Evolutionary conservation across 2,888 invertebrate genomes (phyloP).

Genomic region (Leucoptera coffeella): DNA sequence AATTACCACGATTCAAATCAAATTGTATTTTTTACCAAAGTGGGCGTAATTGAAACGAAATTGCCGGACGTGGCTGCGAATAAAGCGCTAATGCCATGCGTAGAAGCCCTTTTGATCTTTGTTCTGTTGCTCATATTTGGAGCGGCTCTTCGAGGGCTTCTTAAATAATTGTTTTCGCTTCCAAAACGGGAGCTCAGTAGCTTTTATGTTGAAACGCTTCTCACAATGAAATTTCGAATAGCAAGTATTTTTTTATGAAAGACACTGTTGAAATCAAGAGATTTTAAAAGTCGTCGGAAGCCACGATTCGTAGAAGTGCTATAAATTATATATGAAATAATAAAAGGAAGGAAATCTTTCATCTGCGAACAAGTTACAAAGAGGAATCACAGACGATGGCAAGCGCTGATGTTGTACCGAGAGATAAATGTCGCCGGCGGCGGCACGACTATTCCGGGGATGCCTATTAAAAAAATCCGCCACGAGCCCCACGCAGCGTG

Average conservation of each 20-base stretch:
- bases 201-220: too few species aligned
- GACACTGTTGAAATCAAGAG: conserved; percentile 18
- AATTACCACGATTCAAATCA: conserved; percentile 49
- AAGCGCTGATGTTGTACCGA: too few species aligned
- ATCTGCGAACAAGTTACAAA: conserved; percentile 36
- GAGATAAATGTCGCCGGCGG: conserved; percentile 38
- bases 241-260: too few species aligned
- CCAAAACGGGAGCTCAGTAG: too few species aligned
- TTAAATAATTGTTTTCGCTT: too few species aligned
- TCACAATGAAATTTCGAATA: too few species aligned
- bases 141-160: too few species aligned
- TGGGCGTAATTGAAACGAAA: conserved; percentile 52
- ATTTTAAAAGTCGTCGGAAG: conserved; percentile 11
- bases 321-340: conserved; percentile 44
- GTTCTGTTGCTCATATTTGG: conserved; percentile 37
- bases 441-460: too few species aligned
- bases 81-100: conserved; percentile 52
- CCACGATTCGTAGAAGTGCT: conserved; percentile 19
- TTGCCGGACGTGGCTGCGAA: conserved; percentile 26
- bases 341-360: conserved; percentile 38
- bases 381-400: conserved; percentile 19
- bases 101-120: conserved; percentile 47
- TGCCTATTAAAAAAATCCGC: too few species aligned
- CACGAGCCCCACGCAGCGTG: too few species aligned
- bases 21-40: conserved; percentile 49